Evolutionary conservation across 2,888 invertebrate species (phyloP), one percentile per base, ranked within the genome.

Genomic region (Cataglyphis livida): DNA sequence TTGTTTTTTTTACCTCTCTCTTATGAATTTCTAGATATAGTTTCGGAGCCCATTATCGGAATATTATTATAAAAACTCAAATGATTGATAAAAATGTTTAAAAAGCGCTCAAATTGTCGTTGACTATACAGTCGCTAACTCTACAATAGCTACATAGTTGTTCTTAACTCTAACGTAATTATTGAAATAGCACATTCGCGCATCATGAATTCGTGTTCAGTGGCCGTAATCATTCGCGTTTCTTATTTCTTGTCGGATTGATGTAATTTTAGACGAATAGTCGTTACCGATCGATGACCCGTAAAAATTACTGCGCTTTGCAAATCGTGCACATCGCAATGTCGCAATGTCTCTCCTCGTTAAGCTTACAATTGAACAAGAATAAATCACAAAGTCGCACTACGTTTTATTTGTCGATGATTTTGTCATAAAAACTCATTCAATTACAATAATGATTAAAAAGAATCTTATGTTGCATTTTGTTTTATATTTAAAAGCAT

Each of bases 191-290:
- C 28, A 18, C 32, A 61, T 25, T 18, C 28, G 28, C 61, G 61
- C 59, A 59, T 28, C 59, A 28, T 15, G 15, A 15, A 32, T 32
- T 61, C 61, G 18, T 32, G 61, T 28, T 61, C 61, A 61, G 18
- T 28, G 32, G 21, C 51, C n/a, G n/a, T 9, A 18, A 7, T 21
- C 12, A 64, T 41, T 65, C 41, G 41, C 25, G 64, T 61, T 61
- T 61, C 61, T 61, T 28, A 28, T 28, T 61, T 61, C 7, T 32
- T 7, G 28, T 15, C 61, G 18, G 32, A 61, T 61, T 18, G 9
- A 61, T 61, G 61, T 61, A 61, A 61, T 61, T 61, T 61, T 61
- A 61, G 61, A 61, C 61, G 61, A 32, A 32, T 9, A 61, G 61
- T 15, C 32, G 61, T 28, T 61, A 61, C 18, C 32, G 61, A 61